Conservation (phyloP, 2,888 invertebrate genomes). For the Heliconius aoede region DNA sequence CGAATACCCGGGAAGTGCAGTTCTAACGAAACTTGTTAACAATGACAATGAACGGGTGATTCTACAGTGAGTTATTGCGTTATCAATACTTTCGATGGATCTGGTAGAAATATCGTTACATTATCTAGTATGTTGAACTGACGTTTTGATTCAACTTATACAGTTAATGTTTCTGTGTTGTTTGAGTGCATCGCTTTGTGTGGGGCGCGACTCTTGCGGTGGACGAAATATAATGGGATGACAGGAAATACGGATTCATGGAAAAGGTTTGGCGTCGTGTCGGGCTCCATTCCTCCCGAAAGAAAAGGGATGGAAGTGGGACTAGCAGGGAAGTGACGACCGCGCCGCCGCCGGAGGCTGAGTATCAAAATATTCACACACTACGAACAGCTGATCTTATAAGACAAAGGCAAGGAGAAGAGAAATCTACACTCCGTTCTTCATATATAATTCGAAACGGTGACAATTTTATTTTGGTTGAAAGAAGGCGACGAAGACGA, state of each 20-base stretch:
- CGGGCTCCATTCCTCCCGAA: conserved; percentile 83
- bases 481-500: conserved; percentile 74
- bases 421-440: conserved; percentile 78
- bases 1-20: conserved; percentile 37
- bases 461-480: conserved; percentile 80
- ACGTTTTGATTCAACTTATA: conserved; percentile 29
- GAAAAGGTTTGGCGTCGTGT: conserved; percentile 84
- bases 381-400: conserved; percentile 81
- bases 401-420: conserved; percentile 79
- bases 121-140: conserved; percentile 27
- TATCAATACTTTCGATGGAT: conserved; percentile 38
- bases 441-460: conserved; percentile 81
- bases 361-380: conserved; percentile 80
- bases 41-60: conserved; percentile 73
- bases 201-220: conserved; percentile 43
- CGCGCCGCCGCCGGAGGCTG: conserved; percentile 72
- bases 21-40: conserved; percentile 54
- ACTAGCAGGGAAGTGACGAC: conserved; percentile 76
- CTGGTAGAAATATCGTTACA: conserved; percentile 19
- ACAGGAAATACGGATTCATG: conserved; percentile 79
- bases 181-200: conserved; percentile 47
- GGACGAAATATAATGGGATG: conserved; percentile 76
- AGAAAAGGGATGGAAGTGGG: conserved; percentile 83
- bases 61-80: conserved; percentile 58
- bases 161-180: conserved; percentile 35